Percentiles rank a stretch among this genome's conserved stretches.
Conservation (phyloP, 2,113 vertebrate species). For the Theristicus caerulescens region DNA sequence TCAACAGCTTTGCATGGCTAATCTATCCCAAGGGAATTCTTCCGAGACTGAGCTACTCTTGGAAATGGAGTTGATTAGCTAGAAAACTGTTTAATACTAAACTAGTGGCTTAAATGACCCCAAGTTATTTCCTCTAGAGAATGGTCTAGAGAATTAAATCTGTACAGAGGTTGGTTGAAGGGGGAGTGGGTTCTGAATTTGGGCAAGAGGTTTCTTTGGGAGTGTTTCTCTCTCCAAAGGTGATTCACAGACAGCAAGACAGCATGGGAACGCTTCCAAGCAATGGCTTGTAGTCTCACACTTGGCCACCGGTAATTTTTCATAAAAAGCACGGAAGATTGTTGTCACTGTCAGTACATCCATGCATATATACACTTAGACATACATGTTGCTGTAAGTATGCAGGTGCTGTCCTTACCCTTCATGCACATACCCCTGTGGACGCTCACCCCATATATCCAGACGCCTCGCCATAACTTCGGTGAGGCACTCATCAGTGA, state of each 20-base stretch:
- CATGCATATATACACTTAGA: background rate
- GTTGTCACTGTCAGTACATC: background rate
- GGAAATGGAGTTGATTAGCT: background rate
- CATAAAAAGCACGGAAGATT: background rate
- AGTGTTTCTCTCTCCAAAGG: background rate
- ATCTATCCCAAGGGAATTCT: background rate
- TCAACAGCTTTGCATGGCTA: background rate
- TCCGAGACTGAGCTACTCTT: background rate
- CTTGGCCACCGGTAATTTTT: background rate
- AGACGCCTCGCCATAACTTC: background rate
- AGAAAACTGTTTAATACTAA: background rate
- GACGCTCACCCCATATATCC: accelerated
- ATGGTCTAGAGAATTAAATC: background rate
- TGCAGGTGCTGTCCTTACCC: background rate
- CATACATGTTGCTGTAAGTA: accelerated
- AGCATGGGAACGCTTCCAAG: background rate
- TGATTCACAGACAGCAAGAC: background rate
- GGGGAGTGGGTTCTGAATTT: background rate
- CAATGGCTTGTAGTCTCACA: background rate
- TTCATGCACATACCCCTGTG: background rate
- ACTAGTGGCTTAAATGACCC: background rate
- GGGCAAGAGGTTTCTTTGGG: background rate
- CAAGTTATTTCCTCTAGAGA: background rate
- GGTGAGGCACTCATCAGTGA: background rate
- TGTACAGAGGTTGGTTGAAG: background rate